Evolutionary conservation across 2,888 invertebrate genomes (phyloP).

Genomic region (Oligia fasciuncula): DNA sequence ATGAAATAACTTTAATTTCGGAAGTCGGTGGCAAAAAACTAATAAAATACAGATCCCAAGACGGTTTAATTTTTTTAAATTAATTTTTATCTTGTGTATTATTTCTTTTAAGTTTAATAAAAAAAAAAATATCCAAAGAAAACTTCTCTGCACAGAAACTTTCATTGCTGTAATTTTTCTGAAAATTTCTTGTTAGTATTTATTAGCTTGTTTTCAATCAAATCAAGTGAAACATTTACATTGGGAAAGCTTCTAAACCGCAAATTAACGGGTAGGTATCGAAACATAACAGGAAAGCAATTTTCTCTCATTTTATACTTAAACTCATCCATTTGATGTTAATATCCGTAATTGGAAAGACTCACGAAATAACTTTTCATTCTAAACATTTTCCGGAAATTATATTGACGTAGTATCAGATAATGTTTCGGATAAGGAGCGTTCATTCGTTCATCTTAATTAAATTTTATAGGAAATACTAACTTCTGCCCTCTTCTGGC

Average conservation of each 20-base stretch:
- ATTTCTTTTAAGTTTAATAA: background rate
- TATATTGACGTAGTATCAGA: background rate
- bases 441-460: background rate
- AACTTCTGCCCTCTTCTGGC: background rate
- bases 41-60: too few species aligned
- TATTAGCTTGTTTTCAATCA: background rate
- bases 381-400: background rate
- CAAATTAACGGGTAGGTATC: background rate
- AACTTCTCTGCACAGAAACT: background rate
- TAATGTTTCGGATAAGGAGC: background rate
- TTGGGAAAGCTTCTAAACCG: slow-evolving; percentile 6
- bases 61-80: too few species aligned
- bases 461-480: background rate
- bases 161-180: background rate
- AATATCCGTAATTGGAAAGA: background rate
- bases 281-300: background rate
- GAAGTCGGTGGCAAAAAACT: too few species aligned
- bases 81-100: background rate
- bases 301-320: background rate
- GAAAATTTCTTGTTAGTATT: background rate
- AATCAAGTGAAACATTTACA: slow-evolving; percentile 11
- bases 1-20: too few species aligned
- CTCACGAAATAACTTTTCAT: background rate
- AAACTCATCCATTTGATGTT: background rate
- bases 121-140: too few species aligned